phyloP scores from a whole-genome alignment of 2,113 vertebrate species.

The Psilopsiagon aymara region DNA sequence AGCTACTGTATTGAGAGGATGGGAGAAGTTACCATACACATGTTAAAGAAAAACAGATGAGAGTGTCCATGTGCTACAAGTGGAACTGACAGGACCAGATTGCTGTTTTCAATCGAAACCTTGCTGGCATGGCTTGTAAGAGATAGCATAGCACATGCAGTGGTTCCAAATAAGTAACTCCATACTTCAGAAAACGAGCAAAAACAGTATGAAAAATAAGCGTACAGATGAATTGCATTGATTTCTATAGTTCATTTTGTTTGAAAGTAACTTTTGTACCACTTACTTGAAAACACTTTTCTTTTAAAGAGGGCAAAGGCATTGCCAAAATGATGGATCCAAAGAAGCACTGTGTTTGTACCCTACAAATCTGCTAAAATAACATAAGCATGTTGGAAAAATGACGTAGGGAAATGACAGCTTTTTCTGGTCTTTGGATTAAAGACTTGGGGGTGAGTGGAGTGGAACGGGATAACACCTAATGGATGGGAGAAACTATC shows the following conservation, averaged over 20 bases:
- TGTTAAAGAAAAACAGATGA: not conserved
- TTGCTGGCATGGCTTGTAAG: not conserved
- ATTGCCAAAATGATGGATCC: conserved; percentile 21
- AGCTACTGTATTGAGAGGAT: conserved; percentile 4
- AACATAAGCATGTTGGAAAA: not conserved
- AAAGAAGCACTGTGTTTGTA: conserved; percentile 10
- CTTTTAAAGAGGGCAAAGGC: conserved; percentile 9
- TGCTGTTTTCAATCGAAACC: not conserved
- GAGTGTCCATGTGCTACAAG: not conserved
- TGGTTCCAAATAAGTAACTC: not conserved
- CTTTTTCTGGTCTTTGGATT: not conserved
- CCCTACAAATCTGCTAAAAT: not conserved
- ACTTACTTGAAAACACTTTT: not conserved
- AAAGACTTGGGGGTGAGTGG: not conserved
- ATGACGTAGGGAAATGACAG: not conserved
- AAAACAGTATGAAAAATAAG: not conserved
- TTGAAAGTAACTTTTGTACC: conserved; percentile 14
- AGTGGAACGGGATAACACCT: not conserved
- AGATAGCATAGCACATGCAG: not conserved
- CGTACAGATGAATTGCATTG: conserved; percentile 10
- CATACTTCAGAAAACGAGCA: not conserved
- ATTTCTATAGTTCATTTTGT: not conserved
- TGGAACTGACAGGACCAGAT: not conserved
- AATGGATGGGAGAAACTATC: not conserved
- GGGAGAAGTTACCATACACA: not conserved